Evolutionary conservation across 2,113 vertebrate species (phyloP), one percentile per base, ranked within the genome.

Genomic region (Paradoxurus hermaphroditus): DNA sequence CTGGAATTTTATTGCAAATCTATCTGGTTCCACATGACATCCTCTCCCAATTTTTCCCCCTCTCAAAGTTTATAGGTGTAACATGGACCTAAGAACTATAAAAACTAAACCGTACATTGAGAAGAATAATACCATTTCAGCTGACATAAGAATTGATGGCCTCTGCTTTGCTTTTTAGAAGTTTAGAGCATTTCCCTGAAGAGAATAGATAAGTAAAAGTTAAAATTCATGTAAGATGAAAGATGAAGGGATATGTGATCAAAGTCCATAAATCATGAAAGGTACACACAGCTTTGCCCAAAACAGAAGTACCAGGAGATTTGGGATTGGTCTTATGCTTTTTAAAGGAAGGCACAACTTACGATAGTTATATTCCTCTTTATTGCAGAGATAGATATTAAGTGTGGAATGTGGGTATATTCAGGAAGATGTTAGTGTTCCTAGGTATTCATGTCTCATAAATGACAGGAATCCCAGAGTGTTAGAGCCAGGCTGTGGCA

Each of bases 201-300:
- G 92, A 97, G 87, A 97, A 84, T 67, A 97, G 72, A 75, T 63
- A 93, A 36, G 56, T 62, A 39, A 93, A 95, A 97, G 91, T 97
- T 97, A 97, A 98, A 97, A 93, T 97, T 97, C 39, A 95, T 89
- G 25, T 91, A 85, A 89, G 77, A 89, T 63, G 44, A 95, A 95
- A 97, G 90, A 91, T 86, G 85, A 94, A 90, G 53, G 53, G 31
- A 67, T 96, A 73, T 91, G 62, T 93, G 78, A 98, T 97, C 92
- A 93, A 96, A 86, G 92, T 95, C 78, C 92, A 98, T 96, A 97
- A 97, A 93, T 95, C 83, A 91, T 95, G 96, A 95, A 94, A 86
- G 49, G 56, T 77, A 41, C 86, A 81, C 31, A 90, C 5, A 89
- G 14, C 65, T 95, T 88, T 95, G 23, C 36, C 9, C 59, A 29